Base-by-base conservation (phyloP, 2,888 invertebrate genomes). In the Abrostola triplasia region DNA sequence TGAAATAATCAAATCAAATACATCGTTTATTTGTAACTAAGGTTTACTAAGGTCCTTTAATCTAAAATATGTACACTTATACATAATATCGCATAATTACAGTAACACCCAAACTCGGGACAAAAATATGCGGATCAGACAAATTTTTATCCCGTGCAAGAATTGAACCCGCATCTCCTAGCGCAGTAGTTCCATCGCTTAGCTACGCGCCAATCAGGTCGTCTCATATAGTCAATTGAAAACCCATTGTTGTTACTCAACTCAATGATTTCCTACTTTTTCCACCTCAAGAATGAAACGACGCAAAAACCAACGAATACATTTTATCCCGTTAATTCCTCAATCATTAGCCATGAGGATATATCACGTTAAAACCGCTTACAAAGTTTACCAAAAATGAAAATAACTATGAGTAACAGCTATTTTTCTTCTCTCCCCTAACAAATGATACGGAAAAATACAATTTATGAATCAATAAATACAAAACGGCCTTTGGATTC, bases 401-500 rank as follows among this genome's bases (percentile, higher is more conserved):
- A 59, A 71, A 77, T 67, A 76, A 60, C 58, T 74, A 67, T 62
- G 40, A 65, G 59, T 67, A 64, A 67, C 55, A 52, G 66, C 49
- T 56, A 71, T 79, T 69, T 76, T 67, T 60, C 66, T 48, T 47
- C 49, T 51, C 62, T 59, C 59, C 69, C 59, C 51, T 72, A 65
- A 72, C 67, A 68, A 78, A 78, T 73, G 67, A 76, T 64, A 52
- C 65, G 60, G 49, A 36, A 44, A 70, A 71, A 78, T 77, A 73
- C 77, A 77, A 79, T 82, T 69, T 79, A 75, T 72, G 80, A 78
- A 81, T 82, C 80, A 71, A 76, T 82, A 80, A 79, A 74, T 71
- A 76, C 59, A 51, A 56, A 79, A 73, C 59, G 68, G 57, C 67
- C 55, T 77, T 66, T 65, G 58, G 64, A 75, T 73, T 77, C 68